Evolutionary conservation across 2,888 invertebrate species (phyloP).

Genomic region (Fragum sueziense): DNA sequence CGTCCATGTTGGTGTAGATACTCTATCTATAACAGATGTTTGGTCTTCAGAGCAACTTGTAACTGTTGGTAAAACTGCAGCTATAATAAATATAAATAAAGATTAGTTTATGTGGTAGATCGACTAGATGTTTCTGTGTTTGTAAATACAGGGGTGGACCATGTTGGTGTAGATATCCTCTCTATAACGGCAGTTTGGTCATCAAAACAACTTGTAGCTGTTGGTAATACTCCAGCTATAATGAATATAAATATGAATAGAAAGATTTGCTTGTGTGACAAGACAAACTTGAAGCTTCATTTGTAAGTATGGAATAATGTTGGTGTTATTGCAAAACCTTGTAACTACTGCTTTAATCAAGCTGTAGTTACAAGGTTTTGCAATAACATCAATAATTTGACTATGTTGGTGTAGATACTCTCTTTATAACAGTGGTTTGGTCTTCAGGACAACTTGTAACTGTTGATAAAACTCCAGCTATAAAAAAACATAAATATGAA

Average conservation of each 20-base stretch:
- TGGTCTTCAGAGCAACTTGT: conserved; percentile 31
- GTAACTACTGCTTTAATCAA: too few relatives aligned
- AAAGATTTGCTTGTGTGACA: not conserved
- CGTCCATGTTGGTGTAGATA: conserved; percentile 32
- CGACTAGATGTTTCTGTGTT: conserved; percentile 9
- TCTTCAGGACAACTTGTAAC: conserved; percentile 35
- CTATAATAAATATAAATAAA: not conserved
- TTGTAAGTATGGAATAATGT: too few relatives aligned
- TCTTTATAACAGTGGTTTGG: conserved; percentile 10
- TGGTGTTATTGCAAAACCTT: too few relatives aligned
- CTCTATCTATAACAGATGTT: conserved; percentile 14
- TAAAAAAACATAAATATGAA: not conserved
- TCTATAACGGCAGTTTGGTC: conserved; percentile 24
- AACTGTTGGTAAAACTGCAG: conserved; percentile 27
- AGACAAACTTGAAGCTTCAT: too few relatives aligned
- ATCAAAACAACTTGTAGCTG: conserved; percentile 18
- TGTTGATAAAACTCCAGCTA: conserved; percentile 21
- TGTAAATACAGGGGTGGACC: conserved; percentile 25
- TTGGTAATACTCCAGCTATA: conserved; percentile 24
- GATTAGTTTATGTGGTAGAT: conserved; percentile 13
- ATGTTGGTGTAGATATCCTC: conserved; percentile 35
- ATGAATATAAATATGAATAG: not conserved
- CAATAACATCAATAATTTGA: too few relatives aligned
- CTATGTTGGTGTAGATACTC: conserved; percentile 42
- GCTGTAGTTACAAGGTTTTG: too few relatives aligned